Evolutionary conservation across 1,140 invertebrate genomes (phyloP), one percentile per base, ranked within the genome.

Genomic region (Leptestheria dahalacensis): DNA sequence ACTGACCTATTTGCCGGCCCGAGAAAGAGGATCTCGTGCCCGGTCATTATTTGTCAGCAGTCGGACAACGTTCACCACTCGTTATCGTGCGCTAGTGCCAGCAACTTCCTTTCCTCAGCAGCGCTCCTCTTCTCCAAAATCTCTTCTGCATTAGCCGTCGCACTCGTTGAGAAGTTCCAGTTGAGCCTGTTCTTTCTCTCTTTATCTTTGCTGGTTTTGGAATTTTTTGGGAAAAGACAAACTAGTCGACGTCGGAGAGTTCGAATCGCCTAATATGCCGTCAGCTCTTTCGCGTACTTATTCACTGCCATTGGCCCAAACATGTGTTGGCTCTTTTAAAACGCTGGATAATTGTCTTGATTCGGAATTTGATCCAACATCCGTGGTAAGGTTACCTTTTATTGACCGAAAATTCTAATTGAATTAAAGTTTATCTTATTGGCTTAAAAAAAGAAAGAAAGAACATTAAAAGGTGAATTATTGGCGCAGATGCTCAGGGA

Each of bases 1-100:
- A 60, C 58, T 60, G 58, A 60, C 58, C 58, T 52, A 60, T 49
- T 60, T 60, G 58, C 29, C 46, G 26, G 29, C 33, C 33, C 6
- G 33, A 15, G 33, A 41, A 41, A 41, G 33, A 41, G 33, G 33
- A 41, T 41, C 33, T 41, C 6, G 33, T 15, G 33, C 6, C 33
- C 33, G 33, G 33, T 41, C 33, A 41, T 41, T 41, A 41, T 41
- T 41, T 41, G 33, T 41, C 33, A 41, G 33, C 33, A 41, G 33
- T 9, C 33, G 6, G 6, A 41, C 33, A 41, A 41, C 33, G 33
- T 41, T 41, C 33, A 41, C 33, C 33, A 41, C 33, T 41, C 33
- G 33, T 41, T 41, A 41, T 41, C 33, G 33, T 41, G 33, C 33
- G 33, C 48, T 51, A 6, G 6, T 41, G 15, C 24, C 48, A 49